A percentile compares a stretch with the other conserved stretches of the same genome.
phyloP scores from a whole-genome alignment of 2,797 vertebrate species.

The Euphonia xanthogaster region DNA sequence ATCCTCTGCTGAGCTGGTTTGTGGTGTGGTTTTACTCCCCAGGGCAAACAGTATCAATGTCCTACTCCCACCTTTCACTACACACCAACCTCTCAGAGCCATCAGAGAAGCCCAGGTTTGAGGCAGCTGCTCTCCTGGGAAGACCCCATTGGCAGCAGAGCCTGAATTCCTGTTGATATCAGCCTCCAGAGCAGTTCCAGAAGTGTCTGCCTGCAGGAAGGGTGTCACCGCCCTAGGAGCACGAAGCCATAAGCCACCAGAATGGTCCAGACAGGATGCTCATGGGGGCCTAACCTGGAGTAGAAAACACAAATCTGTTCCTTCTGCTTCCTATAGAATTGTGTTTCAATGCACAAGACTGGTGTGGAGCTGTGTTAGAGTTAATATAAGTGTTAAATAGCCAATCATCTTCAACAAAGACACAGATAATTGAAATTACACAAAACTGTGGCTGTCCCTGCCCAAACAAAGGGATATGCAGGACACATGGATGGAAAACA shows the following conservation, averaged over 20 bases:
- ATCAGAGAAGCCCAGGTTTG: background rate
- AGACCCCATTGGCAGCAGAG: background rate
- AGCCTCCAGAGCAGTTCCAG: background rate
- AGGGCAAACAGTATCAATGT: background rate
- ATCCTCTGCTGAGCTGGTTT: background rate
- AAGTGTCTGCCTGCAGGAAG: background rate
- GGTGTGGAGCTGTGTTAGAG: background rate
- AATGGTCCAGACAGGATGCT: background rate
- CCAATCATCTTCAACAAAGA: background rate
- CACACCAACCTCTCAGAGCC: fast-evolving
- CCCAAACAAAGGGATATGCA: background rate
- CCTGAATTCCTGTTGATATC: background rate
- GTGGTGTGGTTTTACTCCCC: background rate
- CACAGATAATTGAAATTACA: background rate
- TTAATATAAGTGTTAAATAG: background rate
- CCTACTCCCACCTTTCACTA: background rate
- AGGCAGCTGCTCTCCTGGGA: background rate
- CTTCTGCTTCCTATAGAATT: background rate
- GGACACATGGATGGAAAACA: background rate
- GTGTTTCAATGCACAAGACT: background rate
- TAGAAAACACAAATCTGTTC: background rate
- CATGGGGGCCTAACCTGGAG: background rate
- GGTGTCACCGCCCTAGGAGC: background rate
- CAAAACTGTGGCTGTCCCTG: background rate
- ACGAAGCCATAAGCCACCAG: background rate